These are phyloP conservation scores for Sitta europaea DNA, from an alignment of 2,113 vertebrate species.

Conservation along the genomic window DNA sequence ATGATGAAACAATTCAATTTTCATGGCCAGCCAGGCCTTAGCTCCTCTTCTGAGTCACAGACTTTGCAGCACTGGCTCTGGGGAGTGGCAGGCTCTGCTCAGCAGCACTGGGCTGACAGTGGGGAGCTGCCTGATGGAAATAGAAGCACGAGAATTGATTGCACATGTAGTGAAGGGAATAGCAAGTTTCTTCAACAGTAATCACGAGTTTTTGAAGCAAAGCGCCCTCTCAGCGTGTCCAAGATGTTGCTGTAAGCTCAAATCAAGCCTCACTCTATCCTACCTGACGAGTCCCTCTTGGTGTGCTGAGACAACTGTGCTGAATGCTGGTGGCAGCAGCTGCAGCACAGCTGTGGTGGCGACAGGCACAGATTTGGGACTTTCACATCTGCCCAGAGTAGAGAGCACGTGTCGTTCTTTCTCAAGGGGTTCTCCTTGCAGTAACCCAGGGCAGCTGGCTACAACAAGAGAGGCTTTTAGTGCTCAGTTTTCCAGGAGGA, in stretches of 20 bases:
- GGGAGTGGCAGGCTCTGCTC: background rate
- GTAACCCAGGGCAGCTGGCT: background rate
- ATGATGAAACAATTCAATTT: background rate
- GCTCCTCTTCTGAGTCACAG: background rate
- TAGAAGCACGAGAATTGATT: background rate
- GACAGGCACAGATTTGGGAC: background rate
- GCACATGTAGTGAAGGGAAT: background rate
- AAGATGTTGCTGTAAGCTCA: background rate
- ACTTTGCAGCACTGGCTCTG: background rate
- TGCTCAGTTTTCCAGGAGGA: background rate
- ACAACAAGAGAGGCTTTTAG: constrained; percentile 6
- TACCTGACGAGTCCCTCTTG: accelerated
- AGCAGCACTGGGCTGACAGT: background rate
- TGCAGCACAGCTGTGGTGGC: background rate
- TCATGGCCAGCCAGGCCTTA: background rate
- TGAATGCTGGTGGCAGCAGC: background rate
- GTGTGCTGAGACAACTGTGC: background rate
- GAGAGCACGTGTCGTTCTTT: background rate
- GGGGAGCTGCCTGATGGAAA: background rate
- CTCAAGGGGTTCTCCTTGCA: background rate
- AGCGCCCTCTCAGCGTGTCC: background rate
- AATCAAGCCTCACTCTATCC: background rate
- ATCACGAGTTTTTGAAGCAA: background rate
- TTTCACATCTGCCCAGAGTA: background rate
- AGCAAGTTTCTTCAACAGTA: background rate